Conservation (phyloP, 2,888 invertebrate genomes). For the Chrysolina haemoptera region DNA sequence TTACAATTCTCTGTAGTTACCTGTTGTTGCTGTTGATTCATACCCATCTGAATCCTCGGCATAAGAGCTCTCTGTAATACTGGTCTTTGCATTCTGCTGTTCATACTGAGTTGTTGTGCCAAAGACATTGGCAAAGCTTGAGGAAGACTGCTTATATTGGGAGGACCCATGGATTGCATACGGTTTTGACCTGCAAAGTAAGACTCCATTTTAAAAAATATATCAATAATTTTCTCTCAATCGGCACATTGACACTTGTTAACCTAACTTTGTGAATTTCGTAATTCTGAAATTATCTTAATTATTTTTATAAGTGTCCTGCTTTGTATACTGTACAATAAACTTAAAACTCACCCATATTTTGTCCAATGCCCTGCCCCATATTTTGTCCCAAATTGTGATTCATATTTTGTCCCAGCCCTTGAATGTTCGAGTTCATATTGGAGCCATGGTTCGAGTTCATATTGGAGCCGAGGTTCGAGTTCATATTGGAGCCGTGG, state of each 20-base stretch:
- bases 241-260: no score
- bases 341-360: slow-evolving; percentile 35
- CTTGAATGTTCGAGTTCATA: slow-evolving; percentile 13
- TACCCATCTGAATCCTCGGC: slow-evolving; percentile 56
- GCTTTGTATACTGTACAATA: no score
- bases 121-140: slow-evolving; percentile 59
- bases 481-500: not conserved
- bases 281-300: no score
- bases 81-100: slow-evolving; percentile 54
- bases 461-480: not conserved
- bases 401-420: slow-evolving; percentile 56
- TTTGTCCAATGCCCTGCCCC: slow-evolving; percentile 45
- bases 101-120: slow-evolving; percentile 63
- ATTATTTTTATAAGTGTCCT: no score
- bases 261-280: no score
- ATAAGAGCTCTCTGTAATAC: slow-evolving; percentile 56
- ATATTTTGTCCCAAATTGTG: slow-evolving; percentile 47
- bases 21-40: slow-evolving; percentile 62
- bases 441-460: no score
- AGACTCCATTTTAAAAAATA: not conserved
- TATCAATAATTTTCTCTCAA: no score
- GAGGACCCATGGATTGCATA: slow-evolving; percentile 56
- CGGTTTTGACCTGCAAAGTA: slow-evolving; percentile 45
- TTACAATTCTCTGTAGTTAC: slow-evolving; percentile 29
- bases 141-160: slow-evolving; percentile 52